phyloP scores from a whole-genome alignment of 2,888 invertebrate genomes.

The Heliconius hortense region DNA sequence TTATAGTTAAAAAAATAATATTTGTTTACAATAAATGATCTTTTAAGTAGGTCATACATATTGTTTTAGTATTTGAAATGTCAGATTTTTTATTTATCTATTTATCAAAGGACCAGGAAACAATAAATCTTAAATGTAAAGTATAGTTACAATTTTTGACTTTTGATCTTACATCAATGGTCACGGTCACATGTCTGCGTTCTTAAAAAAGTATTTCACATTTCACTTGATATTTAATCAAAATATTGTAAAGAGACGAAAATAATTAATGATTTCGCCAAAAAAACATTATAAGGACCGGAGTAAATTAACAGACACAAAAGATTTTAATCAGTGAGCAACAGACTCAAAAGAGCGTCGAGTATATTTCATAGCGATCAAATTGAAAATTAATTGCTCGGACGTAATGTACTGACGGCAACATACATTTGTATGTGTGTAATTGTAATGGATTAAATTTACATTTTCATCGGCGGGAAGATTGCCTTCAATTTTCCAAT shows the following conservation, averaged over 20 bases:
- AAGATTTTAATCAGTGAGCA: slow-evolving; percentile 7
- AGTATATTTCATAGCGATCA: slow-evolving; percentile 19
- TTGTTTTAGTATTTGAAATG: too few species aligned
- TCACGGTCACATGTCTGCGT: neutral
- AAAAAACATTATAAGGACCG: neutral
- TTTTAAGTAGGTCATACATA: too few species aligned
- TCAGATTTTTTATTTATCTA: too few species aligned
- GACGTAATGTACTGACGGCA: slow-evolving; percentile 34
- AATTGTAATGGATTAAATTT: slow-evolving; percentile 48
- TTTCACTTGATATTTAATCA: neutral
- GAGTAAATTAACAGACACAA: neutral
- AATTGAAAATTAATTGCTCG: slow-evolving; percentile 35
- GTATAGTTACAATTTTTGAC: too few species aligned
- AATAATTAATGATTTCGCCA: neutral
- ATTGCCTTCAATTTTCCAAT: slow-evolving; percentile 50
- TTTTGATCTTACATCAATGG: too few species aligned
- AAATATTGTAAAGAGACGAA: slow-evolving; percentile 3
- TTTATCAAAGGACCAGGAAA: too few species aligned
- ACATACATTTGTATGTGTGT: too few species aligned
- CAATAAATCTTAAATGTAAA: too few species aligned
- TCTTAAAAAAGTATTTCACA: neutral
- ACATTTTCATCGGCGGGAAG: slow-evolving; percentile 44
- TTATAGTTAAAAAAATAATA: too few species aligned
- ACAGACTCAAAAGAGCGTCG: slow-evolving; percentile 19
- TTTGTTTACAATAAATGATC: too few species aligned